A percentile compares a stretch with the other conserved stretches of the same genome.
phyloP scores from a whole-genome alignment of 2,888 invertebrate genomes.

The Polymixis lichenea region DNA sequence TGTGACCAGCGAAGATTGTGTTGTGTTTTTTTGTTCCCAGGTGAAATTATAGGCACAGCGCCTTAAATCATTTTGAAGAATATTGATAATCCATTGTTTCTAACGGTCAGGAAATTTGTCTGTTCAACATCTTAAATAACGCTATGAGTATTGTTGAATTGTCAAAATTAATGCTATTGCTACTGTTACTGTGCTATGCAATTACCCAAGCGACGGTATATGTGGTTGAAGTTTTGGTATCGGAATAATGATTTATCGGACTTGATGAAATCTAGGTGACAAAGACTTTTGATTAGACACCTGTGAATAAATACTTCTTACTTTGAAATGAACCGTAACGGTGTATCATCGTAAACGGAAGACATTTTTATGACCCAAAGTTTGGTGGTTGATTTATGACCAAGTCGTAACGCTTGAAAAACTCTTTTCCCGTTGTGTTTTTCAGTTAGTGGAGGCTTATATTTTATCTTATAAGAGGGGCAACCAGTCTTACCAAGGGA shows the following conservation, averaged over 20 bases:
- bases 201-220: not conserved
- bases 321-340: constrained; percentile 1
- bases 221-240: not conserved
- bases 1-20: not conserved
- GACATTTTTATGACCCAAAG: not conserved
- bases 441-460: not conserved
- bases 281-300: not conserved
- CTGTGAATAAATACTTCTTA: not conserved
- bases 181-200: no score
- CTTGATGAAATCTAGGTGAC: not conserved
- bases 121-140: no score
- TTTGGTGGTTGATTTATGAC: constrained; percentile 1
- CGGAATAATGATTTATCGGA: not conserved
- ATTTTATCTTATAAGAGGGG: no score
- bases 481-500: no score
- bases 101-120: no score
- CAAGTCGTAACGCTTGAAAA: not conserved
- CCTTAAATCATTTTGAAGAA: no score
- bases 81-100: no score
- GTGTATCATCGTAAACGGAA: not conserved
- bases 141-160: no score
- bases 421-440: not conserved
- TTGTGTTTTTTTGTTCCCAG: no score
- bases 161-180: no score
- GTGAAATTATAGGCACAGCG: not conserved